Conservation (phyloP, 2,113 vertebrate genomes). For the Campylomormyrus tamandua region DNA sequence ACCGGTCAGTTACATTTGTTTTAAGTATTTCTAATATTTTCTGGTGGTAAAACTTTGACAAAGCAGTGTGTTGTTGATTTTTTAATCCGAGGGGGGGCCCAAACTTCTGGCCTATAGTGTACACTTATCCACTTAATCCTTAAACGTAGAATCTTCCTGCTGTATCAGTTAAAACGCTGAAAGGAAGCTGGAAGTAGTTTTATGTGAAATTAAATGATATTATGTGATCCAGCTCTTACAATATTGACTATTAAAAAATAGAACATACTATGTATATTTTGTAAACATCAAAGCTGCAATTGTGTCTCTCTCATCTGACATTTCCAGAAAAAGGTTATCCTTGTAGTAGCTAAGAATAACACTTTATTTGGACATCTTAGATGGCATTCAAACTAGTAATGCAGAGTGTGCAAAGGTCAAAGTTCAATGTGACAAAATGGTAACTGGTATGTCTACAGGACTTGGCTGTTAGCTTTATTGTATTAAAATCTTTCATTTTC, state of each 20-base stretch:
- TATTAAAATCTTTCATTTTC: not conserved
- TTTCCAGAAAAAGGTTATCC: constrained; percentile 49
- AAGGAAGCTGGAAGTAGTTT: not conserved
- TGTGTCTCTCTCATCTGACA: constrained; percentile 48
- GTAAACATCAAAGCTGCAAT: constrained; percentile 38
- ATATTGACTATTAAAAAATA: not conserved
- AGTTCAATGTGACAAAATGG: not conserved
- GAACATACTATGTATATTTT: not conserved
- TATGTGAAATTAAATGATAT: constrained; percentile 35
- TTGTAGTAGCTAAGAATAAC: constrained; percentile 42
- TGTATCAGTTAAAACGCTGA: not conserved
- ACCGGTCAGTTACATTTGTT: no score
- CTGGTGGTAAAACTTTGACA: no score
- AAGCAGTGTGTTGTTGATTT: no score
- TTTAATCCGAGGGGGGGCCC: no score
- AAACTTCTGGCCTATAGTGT: no score
- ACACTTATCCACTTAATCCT: no score
- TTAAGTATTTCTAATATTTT: no score
- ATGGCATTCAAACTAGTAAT: constrained; percentile 39
- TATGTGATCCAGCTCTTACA: not conserved
- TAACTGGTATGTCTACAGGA: not conserved
- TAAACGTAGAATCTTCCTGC: not conserved
- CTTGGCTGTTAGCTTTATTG: not conserved
- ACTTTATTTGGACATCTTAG: constrained; percentile 42
- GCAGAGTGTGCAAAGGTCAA: constrained; percentile 24